Evolutionary conservation across 2,113 vertebrate genomes (phyloP), one percentile per base, ranked within the genome.

Genomic region (Phalacrocorax pelagicus): DNA sequence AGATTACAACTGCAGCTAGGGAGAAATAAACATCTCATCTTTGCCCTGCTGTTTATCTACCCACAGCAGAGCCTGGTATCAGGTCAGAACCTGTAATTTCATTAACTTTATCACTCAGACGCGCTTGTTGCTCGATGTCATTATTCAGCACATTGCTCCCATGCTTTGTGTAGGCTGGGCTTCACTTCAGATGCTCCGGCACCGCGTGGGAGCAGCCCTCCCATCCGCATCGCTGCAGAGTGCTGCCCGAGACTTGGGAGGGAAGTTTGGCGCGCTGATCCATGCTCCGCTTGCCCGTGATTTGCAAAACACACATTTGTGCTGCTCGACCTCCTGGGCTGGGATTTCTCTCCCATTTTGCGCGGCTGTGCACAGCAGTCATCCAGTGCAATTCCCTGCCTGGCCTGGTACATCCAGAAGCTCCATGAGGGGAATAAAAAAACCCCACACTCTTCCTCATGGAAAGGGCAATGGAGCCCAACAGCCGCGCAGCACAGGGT

Each of bases 61-160:
- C 96, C 81, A 47, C 88, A 94, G 95, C 97, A 96, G 97, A 96
- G 94, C 81, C 86, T 9, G 44, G 63, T 96, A 96, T 95, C 96
- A 94, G 97, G 95, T 97, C 97, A 97, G 91, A 96, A 96, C 95
- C 95, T 92, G 94, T 94, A 97, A 97, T 97, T 96, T 97, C 96
- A 97, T 97, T 97, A 97, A 96, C 95, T 96, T 97, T 96, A 96
- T 97, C 97, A 81, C 86, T 94, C 87, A 92, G 91, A 95, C 75
- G 12, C 6, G 82, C 83, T 92, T 93, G 90, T 95, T 93, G 82
- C 96, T 91, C 61, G 92, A 93, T 96, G 94, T 95, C 95, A 95
- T 97, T 95, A 97, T 94, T 96, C 92, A 93, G 92, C 91, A 93
- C 93, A 90, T 95, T 69, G 92, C 86, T 92, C 90, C 85, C 12